Base-by-base conservation (phyloP, 37 sponge, comb jelly and placozoan species). In the Hexactinellida sp. region DNA sequence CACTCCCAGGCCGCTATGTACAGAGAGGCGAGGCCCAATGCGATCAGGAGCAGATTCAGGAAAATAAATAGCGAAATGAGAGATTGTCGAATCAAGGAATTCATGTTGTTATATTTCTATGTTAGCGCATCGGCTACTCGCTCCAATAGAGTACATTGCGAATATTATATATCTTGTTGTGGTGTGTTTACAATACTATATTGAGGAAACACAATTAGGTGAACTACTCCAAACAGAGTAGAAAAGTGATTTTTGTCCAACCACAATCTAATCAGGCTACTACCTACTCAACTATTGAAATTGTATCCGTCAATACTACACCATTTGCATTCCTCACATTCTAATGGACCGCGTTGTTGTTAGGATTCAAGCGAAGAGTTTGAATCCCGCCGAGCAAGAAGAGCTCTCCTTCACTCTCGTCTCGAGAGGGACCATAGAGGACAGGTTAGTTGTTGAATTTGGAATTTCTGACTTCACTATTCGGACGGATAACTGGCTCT, bases 341-440 rank as follows among this genome's bases (percentile, higher is more conserved):
- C 16, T n/a, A 32, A 63, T 63, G 76, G 76, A 63, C 76, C 76
- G 76, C 3, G 76, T 63, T n/a, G 30, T 63, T 63, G 76, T 63
- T 63, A 63, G 30, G 30, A 63, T 63, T 63, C 76, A n/a, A 5
- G 76, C 76, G 3, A 63, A 63, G 76, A 63, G 76, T n/a, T n/a
- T 63, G 28, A 63, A 63, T 28, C 76, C 76, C 76, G 76, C 76
- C 25, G 76, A 63, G 76, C 76, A 63, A 32, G 76, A 63, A 63
- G 76, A 63, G 34, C 76, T 63, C 76, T 63, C 76, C 34, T 63
- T 63, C 76, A 63, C 76, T n/a, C 76, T 63, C 76, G 76, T 63
- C 13, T 63, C 76, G 3, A 7, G 76, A 23, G 76, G 76, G 5
- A 63, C 76, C 3, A 63, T 63, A 10, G 28, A 63, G 13, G 76